phyloP scores from a whole-genome alignment of 2,888 invertebrate genomes.

The Lasioglossum marginatum region DNA sequence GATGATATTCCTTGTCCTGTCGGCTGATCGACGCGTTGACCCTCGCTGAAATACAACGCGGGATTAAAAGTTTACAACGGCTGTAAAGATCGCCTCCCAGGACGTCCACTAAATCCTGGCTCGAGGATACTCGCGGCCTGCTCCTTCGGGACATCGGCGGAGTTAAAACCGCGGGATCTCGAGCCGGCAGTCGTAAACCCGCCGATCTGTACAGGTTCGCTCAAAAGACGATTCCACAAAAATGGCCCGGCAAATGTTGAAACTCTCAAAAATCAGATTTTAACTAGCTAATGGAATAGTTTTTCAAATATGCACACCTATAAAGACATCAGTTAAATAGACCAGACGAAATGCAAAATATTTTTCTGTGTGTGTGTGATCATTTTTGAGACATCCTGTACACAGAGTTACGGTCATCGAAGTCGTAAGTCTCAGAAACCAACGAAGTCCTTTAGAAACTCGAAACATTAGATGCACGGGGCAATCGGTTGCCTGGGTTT shows the following conservation, averaged over 20 bases:
- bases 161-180: slow-evolving; percentile 40
- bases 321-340: not conserved
- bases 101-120: slow-evolving; percentile 38
- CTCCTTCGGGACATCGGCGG: slow-evolving; percentile 22
- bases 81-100: slow-evolving; percentile 43
- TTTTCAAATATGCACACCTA: no score
- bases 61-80: slow-evolving; percentile 56
- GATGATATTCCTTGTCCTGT: slow-evolving; percentile 33
- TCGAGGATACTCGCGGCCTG: slow-evolving; percentile 29
- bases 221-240: not conserved
- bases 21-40: slow-evolving; percentile 42
- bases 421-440: slow-evolving; percentile 7
- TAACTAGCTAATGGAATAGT: no score
- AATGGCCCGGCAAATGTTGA: not conserved
- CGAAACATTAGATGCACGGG: not conserved
- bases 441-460: not conserved
- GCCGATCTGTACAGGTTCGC: slow-evolving; percentile 13
- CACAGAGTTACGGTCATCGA: not conserved
- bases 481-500: not conserved
- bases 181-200: slow-evolving; percentile 31
- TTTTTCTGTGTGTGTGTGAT: not conserved
- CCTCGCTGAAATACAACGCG: slow-evolving; percentile 17
- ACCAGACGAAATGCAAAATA: not conserved
- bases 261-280: not conserved
- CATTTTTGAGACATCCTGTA: not conserved